These are phyloP conservation scores for Caradrina clavipalpis DNA, from an alignment of 2,888 invertebrate genomes.

Conservation along the genomic window DNA sequence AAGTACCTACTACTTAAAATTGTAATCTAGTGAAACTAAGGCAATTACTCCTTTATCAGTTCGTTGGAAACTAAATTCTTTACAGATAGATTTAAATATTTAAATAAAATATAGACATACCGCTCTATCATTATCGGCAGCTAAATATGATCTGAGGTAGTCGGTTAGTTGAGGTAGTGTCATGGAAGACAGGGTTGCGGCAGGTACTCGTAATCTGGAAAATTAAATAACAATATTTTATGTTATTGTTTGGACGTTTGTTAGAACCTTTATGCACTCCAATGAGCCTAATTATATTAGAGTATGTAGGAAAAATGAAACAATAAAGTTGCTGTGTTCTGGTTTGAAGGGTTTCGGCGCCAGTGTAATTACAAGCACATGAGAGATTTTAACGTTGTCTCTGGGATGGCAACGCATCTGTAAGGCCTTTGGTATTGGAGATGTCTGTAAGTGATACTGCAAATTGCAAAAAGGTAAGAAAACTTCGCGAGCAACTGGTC, in stretches of 20 bases:
- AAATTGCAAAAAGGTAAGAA: too few species aligned
- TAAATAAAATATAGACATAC: constrained; percentile 64
- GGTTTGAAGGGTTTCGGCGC: too few species aligned
- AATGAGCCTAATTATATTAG: not conserved
- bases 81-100: too few species aligned
- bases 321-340: too few species aligned
- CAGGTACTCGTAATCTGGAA: constrained; percentile 92
- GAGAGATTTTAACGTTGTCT: too few species aligned
- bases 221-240: not conserved
- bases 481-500: too few species aligned
- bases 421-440: too few species aligned
- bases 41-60: not conserved
- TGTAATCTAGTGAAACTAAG: too few species aligned
- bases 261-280: not conserved
- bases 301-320: too few species aligned
- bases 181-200: constrained; percentile 95
- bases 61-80: not conserved
- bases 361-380: too few species aligned
- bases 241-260: not conserved
- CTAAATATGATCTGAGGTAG: constrained; percentile 92
- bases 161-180: constrained; percentile 96
- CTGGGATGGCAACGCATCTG: too few species aligned
- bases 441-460: too few species aligned
- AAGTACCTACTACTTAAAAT: not conserved
- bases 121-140: constrained; percentile 84